Conservation (phyloP, 2,888 invertebrate genomes). For the Hyposoter dolosus region DNA sequence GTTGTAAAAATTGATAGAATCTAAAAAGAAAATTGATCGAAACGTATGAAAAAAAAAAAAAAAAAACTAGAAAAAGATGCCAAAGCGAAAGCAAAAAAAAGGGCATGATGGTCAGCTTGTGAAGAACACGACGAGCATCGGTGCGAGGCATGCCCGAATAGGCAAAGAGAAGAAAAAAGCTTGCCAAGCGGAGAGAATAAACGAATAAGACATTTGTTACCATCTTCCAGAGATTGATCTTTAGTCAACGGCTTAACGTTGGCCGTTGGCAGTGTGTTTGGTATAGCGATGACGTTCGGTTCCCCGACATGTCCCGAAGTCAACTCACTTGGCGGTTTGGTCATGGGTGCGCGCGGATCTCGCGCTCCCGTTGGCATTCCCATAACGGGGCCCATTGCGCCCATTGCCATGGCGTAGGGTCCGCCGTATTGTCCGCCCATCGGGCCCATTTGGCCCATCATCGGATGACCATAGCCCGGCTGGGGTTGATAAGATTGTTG, state of each 20-base stretch:
- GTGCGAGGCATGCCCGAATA: slow-evolving; percentile 78
- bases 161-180: background rate
- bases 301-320: slow-evolving; percentile 86
- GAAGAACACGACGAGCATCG: slow-evolving; percentile 65
- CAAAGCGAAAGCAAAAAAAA: background rate
- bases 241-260: slow-evolving; percentile 83
- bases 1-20: background rate
- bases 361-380: slow-evolving; percentile 82
- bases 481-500: slow-evolving; percentile 88
- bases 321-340: slow-evolving; percentile 90
- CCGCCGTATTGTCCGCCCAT: slow-evolving; percentile 85
- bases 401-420: slow-evolving; percentile 85
- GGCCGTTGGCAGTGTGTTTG: slow-evolving; percentile 82
- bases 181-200: background rate
- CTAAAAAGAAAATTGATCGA: too few relatives aligned
- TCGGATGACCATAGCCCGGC: slow-evolving; percentile 90
- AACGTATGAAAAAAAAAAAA: too few relatives aligned
- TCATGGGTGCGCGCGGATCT: slow-evolving; percentile 84
- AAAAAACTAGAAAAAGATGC: background rate
- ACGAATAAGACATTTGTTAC: slow-evolving; percentile 74
- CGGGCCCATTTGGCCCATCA: slow-evolving; percentile 88
- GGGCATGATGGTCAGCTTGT: slow-evolving; percentile 6
- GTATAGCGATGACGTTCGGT: slow-evolving; percentile 82
- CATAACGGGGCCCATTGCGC: slow-evolving; percentile 86
- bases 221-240: slow-evolving; percentile 84